These are phyloP conservation scores for Brachionus manjavacas DNA, from an alignment of 1,140 invertebrate species.

Conservation along the genomic window DNA sequence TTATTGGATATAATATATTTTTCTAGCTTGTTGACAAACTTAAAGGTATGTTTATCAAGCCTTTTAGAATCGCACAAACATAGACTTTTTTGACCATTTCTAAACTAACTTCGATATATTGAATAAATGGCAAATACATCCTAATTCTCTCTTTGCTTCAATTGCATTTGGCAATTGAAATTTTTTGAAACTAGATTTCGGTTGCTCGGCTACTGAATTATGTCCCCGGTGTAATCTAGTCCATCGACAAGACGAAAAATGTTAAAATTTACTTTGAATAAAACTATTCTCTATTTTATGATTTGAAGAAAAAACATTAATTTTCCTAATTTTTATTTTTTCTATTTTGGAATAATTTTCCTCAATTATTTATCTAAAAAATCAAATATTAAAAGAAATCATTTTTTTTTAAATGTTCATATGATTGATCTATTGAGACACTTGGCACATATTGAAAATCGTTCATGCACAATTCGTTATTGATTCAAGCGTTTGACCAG, in stretches of 20 bases:
- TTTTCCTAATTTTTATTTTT: background rate
- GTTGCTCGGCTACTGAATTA: background rate
- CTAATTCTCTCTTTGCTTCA: background rate
- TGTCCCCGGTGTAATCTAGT: background rate
- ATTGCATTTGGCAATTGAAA: background rate
- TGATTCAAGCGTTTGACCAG: background rate
- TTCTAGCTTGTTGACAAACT: background rate
- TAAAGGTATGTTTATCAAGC: background rate
- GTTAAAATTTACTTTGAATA: background rate
- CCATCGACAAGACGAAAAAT: too few species aligned
- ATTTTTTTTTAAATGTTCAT: background rate
- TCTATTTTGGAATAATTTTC: background rate
- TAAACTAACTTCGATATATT: background rate
- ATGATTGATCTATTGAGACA: background rate
- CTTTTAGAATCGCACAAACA: background rate
- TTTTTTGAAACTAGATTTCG: background rate
- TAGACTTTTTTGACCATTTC: background rate
- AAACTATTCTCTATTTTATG: background rate
- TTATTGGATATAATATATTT: background rate
- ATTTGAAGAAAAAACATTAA: background rate
- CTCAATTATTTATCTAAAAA: background rate
- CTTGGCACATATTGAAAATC: background rate
- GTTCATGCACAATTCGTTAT: background rate
- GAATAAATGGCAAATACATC: background rate
- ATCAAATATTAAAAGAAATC: background rate